phyloP scores from a whole-genome alignment of 2,113 vertebrate genomes.

The Myotis brandtii region DNA sequence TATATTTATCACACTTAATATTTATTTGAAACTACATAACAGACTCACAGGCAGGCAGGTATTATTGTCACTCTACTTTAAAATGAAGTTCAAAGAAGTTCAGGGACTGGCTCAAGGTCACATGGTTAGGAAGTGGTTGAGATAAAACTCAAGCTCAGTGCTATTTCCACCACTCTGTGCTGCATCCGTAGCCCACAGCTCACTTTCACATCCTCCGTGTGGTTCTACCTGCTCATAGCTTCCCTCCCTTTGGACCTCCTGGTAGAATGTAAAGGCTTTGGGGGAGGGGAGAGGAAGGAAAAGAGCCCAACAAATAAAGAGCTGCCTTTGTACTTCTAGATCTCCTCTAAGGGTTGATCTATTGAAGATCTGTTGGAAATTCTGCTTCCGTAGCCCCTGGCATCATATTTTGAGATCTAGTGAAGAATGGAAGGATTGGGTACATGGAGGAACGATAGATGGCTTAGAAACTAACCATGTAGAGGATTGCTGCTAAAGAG shows the following conservation, averaged over 20 bases:
- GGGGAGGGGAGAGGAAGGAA: background rate
- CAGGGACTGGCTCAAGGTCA: background rate
- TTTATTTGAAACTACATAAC: background rate
- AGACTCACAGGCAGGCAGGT: background rate
- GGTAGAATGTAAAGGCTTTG: background rate
- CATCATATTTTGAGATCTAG: background rate
- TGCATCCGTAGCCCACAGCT: background rate
- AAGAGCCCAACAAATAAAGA: background rate
- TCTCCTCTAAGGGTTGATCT: background rate
- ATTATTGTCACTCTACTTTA: background rate
- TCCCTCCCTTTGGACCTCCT: background rate
- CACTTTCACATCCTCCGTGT: slow-evolving; percentile 35
- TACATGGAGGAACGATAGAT: background rate
- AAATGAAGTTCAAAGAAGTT: background rate
- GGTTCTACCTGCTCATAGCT: background rate
- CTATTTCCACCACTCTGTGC: background rate
- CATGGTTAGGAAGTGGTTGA: slow-evolving; percentile 36
- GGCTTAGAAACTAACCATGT: background rate
- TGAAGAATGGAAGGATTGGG: background rate
- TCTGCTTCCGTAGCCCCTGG: background rate
- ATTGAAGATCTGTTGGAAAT: background rate
- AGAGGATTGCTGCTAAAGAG: background rate
- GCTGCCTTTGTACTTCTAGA: background rate
- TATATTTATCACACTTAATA: slow-evolving; percentile 19
- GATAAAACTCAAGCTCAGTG: background rate